phyloP scores from a whole-genome alignment of 2,113 vertebrate species.

The Aegotheles bennettii region DNA sequence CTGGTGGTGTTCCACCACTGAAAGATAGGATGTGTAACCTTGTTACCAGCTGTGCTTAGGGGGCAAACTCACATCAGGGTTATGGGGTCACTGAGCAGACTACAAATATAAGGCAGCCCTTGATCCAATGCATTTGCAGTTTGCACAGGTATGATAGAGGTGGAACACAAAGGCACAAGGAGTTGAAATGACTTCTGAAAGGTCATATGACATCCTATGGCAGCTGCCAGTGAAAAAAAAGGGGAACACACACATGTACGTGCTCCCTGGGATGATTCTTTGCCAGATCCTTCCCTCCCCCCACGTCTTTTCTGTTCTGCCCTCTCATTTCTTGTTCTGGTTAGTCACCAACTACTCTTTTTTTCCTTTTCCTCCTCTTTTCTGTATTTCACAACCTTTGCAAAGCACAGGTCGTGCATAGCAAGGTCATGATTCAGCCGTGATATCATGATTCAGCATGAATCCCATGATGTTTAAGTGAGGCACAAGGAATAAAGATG shows the following conservation, averaged over 20 bases:
- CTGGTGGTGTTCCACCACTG: neutral
- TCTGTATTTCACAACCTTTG: neutral
- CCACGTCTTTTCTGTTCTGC: neutral
- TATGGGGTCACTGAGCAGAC: neutral
- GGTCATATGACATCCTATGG: neutral
- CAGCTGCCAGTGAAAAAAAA: neutral
- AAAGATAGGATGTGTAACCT: neutral
- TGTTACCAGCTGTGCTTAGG: neutral
- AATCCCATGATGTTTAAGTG: neutral
- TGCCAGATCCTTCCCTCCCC: neutral
- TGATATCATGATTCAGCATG: neutral
- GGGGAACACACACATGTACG: rapidly evolving
- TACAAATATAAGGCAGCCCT: neutral
- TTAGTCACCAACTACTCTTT: neutral
- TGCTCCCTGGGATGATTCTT: neutral
- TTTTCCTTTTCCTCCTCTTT: neutral
- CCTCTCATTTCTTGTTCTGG: neutral
- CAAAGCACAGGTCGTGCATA: neutral
- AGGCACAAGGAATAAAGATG: neutral
- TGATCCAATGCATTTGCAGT: neutral
- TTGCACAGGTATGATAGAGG: neutral
- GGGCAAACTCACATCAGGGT: neutral
- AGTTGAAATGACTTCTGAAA: neutral
- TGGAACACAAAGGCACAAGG: neutral
- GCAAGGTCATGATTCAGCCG: neutral